Percentiles rank a stretch among this genome's conserved stretches.
Conservation (phyloP, 2,888 invertebrate genomes). For the Diarsia mendica region DNA sequence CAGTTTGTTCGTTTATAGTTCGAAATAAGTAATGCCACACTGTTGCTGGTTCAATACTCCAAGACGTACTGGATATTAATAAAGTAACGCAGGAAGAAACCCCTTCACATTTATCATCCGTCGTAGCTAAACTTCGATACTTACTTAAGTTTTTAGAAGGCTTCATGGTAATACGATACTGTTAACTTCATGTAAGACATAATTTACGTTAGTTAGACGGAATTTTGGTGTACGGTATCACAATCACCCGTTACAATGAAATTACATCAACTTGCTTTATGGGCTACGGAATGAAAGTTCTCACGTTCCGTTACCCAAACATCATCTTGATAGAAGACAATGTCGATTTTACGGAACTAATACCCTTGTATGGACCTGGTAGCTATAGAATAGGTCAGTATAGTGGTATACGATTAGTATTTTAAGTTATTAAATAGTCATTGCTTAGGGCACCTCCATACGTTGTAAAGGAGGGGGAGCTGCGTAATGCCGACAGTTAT, state of each 20-base stretch:
- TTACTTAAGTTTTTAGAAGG: background rate
- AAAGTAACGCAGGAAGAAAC: background rate
- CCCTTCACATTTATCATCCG: background rate
- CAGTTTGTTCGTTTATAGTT: constrained; percentile 73
- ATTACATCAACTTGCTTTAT: constrained; percentile 28
- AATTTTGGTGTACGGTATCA: constrained; percentile 39
- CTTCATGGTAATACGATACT: background rate
- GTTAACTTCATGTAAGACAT: constrained; percentile 4
- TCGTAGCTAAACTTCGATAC: background rate
- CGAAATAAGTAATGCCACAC: constrained; percentile 74
- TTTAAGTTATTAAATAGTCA: constrained; percentile 26
- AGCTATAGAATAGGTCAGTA: background rate
- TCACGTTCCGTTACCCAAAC: constrained; percentile 24
- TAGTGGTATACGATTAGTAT: background rate
- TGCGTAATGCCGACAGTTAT: constrained; percentile 46
- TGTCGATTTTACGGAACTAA: constrained; percentile 1
- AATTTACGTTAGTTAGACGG: constrained; percentile 25
- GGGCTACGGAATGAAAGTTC: constrained; percentile 33
- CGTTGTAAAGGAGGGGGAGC: constrained; percentile 36
- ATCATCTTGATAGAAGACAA: constrained; percentile 10
- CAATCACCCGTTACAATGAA: constrained; percentile 32
- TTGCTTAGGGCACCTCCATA: constrained; percentile 15
- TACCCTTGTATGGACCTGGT: background rate
- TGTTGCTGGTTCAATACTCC: constrained; percentile 64
- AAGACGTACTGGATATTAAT: background rate